Conservation (phyloP, 2,888 invertebrate genomes). For the Chrysolina oricalcia region DNA sequence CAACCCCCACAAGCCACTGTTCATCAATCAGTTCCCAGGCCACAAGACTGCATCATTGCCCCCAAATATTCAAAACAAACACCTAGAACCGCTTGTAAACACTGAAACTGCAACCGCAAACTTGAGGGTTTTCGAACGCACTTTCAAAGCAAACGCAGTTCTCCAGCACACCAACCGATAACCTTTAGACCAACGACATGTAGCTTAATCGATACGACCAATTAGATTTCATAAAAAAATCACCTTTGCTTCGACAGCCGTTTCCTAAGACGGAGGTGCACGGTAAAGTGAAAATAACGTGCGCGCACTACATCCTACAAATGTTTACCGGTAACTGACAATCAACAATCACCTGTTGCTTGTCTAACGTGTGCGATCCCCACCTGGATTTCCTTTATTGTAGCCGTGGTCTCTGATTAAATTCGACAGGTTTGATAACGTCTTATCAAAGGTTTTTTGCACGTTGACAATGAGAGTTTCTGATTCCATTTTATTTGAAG, state of each 20-base stretch:
- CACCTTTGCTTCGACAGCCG: constrained; percentile 36
- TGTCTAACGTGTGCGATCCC: constrained; percentile 55
- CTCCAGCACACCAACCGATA: constrained; percentile 12
- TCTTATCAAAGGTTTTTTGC: constrained; percentile 8
- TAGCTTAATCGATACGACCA: constrained; percentile 9
- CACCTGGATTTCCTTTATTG: constrained; percentile 46
- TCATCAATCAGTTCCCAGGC: neutral
- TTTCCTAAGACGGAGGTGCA: constrained; percentile 29
- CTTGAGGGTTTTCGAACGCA: constrained; percentile 9
- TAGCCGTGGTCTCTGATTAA: constrained; percentile 8
- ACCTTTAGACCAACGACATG: constrained; percentile 31
- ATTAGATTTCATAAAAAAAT: constrained; percentile 31
- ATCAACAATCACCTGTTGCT: constrained; percentile 65
- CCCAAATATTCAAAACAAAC: neutral
- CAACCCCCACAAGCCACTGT: neutral
- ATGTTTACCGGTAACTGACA: constrained; percentile 64
- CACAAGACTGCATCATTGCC: neutral
- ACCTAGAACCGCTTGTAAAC: neutral
- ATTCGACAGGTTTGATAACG: constrained; percentile 9
- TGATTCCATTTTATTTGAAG: too few relatives aligned
- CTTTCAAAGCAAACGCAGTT: constrained; percentile 4
- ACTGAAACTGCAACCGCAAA: constrained; percentile 5
- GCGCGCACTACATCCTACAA: constrained; percentile 43
- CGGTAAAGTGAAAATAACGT: constrained; percentile 36
- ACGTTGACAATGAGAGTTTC: neutral